A percentile compares a stretch with the other conserved stretches of the same genome.
phyloP scores from a whole-genome alignment of 1,140 invertebrate species.

The Yoshiicerus persimilis region DNA sequence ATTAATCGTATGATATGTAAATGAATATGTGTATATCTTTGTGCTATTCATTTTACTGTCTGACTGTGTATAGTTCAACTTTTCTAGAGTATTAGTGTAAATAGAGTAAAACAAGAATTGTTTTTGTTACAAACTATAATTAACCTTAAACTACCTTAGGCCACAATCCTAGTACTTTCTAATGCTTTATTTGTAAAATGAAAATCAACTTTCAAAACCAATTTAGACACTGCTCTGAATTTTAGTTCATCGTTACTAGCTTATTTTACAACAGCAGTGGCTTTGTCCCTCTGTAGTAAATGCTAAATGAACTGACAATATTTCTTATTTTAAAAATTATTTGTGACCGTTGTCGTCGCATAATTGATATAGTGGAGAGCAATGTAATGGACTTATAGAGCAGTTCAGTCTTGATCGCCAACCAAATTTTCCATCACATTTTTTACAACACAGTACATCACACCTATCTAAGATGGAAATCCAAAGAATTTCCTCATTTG shows the following conservation, averaged over 20 bases:
- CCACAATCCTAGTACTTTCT: background rate
- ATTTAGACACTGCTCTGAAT: too few relatives aligned
- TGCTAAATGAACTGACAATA: background rate
- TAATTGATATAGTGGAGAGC: background rate
- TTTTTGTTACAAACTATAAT: background rate
- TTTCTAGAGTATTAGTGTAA: background rate
- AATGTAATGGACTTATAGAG: too few relatives aligned
- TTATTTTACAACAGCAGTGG: background rate
- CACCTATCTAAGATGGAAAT: background rate
- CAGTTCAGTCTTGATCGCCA: background rate
- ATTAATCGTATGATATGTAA: background rate
- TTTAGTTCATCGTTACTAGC: too few relatives aligned
- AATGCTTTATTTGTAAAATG: too few relatives aligned
- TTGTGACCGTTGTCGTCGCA: background rate
- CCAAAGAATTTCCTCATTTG: background rate
- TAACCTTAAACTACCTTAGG: conserved; percentile 34
- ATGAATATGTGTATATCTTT: background rate
- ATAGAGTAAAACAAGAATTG: background rate
- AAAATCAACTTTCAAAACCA: too few relatives aligned
- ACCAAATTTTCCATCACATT: background rate
- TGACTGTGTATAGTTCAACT: background rate
- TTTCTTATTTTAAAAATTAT: background rate
- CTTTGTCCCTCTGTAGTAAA: background rate
- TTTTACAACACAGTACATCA: background rate
- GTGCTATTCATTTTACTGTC: background rate